Evolutionary conservation across 2,888 invertebrate genomes (phyloP).

Genomic region (Polyploca ridens): DNA sequence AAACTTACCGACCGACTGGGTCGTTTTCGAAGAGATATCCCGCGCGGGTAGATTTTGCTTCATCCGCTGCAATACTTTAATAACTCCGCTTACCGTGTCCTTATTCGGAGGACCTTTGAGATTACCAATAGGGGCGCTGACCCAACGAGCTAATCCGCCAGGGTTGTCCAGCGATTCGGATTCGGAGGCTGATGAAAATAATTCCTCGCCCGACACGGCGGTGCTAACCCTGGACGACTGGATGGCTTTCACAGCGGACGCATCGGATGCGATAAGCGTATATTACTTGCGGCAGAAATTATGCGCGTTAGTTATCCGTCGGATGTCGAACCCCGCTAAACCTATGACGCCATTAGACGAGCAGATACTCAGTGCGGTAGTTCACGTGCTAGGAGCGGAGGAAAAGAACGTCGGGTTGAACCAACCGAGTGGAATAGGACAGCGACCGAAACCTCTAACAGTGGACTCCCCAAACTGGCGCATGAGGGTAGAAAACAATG

Average conservation of each 20-base stretch:
- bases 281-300: constrained; percentile 89
- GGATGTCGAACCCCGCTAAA: constrained; percentile 85
- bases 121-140: constrained; percentile 78
- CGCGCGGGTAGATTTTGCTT: constrained; percentile 88
- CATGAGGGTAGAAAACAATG: constrained; percentile 54
- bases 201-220: constrained; percentile 66
- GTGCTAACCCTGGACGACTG: constrained; percentile 89
- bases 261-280: constrained; percentile 86
- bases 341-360: constrained; percentile 86
- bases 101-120: constrained; percentile 90
- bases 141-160: constrained; percentile 74
- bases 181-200: constrained; percentile 72
- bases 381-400: constrained; percentile 88
- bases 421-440: constrained; percentile 90
- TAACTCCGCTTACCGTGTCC: constrained; percentile 92
- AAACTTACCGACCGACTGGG: constrained; percentile 91
- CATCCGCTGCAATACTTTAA: constrained; percentile 91
- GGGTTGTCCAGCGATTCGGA: constrained; percentile 77
- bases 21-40: constrained; percentile 94
- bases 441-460: constrained; percentile 88
- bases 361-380: constrained; percentile 87
- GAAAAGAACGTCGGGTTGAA: constrained; percentile 88
- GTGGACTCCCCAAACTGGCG: constrained; percentile 82
- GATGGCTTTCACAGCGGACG: constrained; percentile 89
- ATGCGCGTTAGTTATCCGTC: constrained; percentile 87